Evolutionary conservation across 2,888 invertebrate species (phyloP).

Genomic region (Microctonus brassicae): DNA sequence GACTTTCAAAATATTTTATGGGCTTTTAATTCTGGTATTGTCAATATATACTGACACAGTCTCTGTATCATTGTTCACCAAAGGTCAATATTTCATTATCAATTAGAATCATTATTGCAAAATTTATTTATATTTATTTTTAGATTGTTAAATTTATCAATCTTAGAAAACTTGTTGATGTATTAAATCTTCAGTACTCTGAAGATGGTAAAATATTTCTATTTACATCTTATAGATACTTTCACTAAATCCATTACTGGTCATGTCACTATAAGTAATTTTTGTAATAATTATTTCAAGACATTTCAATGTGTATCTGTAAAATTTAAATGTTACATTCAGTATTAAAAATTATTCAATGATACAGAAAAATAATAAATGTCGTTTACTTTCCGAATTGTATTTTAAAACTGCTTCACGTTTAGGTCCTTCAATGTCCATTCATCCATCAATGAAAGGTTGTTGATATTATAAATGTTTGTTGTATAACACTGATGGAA

Average conservation of each 20-base stretch:
- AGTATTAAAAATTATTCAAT: conserved; percentile 72
- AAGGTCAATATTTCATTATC: conserved; percentile 72
- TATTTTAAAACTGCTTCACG: conserved; percentile 75
- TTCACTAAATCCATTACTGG: conserved; percentile 74
- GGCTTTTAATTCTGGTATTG: conserved; percentile 80
- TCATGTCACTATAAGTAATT: conserved; percentile 61
- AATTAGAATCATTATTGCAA: no score
- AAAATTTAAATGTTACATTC: conserved; percentile 75
- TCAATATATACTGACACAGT: conserved; percentile 77
- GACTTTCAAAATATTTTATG: conserved; percentile 78
- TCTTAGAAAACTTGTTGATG: conserved; percentile 73
- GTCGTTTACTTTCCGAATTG: conserved; percentile 77
- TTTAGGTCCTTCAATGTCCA: conserved; percentile 74
- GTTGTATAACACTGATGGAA: not conserved
- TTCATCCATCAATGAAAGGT: conserved; percentile 75
- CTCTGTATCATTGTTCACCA: conserved; percentile 77
- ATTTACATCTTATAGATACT: conserved; percentile 78
- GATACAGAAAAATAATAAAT: conserved; percentile 74
- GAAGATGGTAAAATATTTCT: conserved; percentile 74
- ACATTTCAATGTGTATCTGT: conserved; percentile 75
- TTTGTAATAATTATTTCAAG: conserved; percentile 61
- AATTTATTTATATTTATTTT: not conserved
- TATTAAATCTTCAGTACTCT: conserved; percentile 78
- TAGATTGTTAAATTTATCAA: conserved; percentile 75
- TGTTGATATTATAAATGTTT: conserved; percentile 51